Conservation (phyloP, 2,888 invertebrate species). For the Brassicogethes aeneus region DNA sequence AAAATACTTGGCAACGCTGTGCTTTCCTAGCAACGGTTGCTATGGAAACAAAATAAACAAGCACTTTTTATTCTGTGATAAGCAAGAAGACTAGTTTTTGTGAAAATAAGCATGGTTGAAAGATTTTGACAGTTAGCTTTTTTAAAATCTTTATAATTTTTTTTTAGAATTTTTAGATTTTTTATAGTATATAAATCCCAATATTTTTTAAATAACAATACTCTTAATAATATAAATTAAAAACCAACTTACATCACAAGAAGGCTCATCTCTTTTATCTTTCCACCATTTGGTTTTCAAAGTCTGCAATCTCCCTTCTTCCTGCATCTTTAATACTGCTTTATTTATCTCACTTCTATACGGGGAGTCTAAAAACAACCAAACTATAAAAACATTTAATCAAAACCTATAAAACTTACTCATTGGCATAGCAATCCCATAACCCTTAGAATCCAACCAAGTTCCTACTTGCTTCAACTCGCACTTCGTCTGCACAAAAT, state of each 20-base stretch:
- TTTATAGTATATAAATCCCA: too few species aligned
- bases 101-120: too few species aligned
- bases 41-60: too few species aligned
- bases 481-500: constrained; percentile 77
- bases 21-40: too few species aligned
- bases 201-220: too few species aligned
- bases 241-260: constrained; percentile 28
- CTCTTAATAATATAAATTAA: too few species aligned
- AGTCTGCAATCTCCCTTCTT: constrained; percentile 69
- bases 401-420: constrained; percentile 48
- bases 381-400: constrained; percentile 4
- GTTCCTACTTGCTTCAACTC: constrained; percentile 74
- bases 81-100: too few species aligned
- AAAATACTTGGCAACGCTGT: too few species aligned
- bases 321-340: constrained; percentile 82
- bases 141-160: too few species aligned
- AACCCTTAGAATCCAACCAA: constrained; percentile 82
- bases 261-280: constrained; percentile 42
- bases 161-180: too few species aligned
- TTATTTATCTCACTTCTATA: constrained; percentile 77
- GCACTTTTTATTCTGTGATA: too few species aligned
- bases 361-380: constrained; percentile 52
- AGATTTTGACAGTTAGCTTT: too few species aligned
- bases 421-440: constrained; percentile 86
- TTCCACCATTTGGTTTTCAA: constrained; percentile 93